These are phyloP conservation scores for Synaphobranchus kaupii DNA, from an alignment of 2,797 vertebrate species.

Conservation along the genomic window DNA sequence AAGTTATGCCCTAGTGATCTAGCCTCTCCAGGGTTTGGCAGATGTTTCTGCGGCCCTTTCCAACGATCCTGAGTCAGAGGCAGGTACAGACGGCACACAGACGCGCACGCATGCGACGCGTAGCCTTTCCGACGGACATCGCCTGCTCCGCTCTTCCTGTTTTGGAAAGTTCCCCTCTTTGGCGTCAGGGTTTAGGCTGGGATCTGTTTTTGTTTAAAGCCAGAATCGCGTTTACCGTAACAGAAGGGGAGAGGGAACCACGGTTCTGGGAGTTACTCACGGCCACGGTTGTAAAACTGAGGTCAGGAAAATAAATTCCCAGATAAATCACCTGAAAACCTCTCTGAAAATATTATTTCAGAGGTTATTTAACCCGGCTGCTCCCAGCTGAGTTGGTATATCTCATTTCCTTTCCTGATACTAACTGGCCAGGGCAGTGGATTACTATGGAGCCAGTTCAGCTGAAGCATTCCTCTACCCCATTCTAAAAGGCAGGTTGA, in stretches of 20 bases:
- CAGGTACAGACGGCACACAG: not conserved
- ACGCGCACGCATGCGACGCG: not conserved
- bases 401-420: slow-evolving; percentile 22
- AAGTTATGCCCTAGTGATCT: not conserved
- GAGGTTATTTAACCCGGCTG: slow-evolving; percentile 21
- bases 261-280: slow-evolving; percentile 23
- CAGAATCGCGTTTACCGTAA: slow-evolving; percentile 34
- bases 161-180: slow-evolving; percentile 19
- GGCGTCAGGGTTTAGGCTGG: not conserved
- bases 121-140: not conserved
- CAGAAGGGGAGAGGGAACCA: slow-evolving; percentile 20
- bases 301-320: slow-evolving; percentile 27
- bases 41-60: not conserved
- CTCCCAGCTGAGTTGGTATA: slow-evolving; percentile 23
- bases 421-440: slow-evolving; percentile 7
- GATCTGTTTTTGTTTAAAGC: slow-evolving; percentile 32
- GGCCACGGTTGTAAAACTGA: slow-evolving; percentile 17
- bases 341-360: slow-evolving; percentile 30
- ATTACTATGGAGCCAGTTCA: not conserved
- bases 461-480: not conserved
- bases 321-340: slow-evolving; percentile 26
- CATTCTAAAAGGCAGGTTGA: slow-evolving; percentile 12
- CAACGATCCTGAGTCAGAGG: not conserved
- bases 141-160: slow-evolving; percentile 20
- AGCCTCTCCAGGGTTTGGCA: not conserved